phyloP scores from a whole-genome alignment of 1,140 invertebrate species.

The Drosophila kanapiae region DNA sequence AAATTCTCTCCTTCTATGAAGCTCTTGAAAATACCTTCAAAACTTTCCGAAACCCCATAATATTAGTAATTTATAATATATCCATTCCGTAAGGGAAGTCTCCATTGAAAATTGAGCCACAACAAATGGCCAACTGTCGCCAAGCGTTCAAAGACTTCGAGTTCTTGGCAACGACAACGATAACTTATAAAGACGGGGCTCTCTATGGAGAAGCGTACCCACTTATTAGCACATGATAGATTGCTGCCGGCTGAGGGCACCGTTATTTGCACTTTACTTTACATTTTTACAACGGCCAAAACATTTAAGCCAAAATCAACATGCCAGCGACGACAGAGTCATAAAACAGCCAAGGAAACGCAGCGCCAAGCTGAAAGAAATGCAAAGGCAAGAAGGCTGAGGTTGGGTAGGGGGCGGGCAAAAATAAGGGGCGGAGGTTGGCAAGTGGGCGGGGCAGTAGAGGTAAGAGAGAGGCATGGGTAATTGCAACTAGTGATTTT shows the following conservation, averaged over 20 bases:
- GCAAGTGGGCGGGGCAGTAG: constrained; percentile 18
- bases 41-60: background rate
- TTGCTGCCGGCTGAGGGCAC: constrained; percentile 69
- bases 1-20: background rate
- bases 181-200: constrained; percentile 11
- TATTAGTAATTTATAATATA: background rate
- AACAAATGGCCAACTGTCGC: constrained; percentile 21
- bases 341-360: constrained; percentile 42
- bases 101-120: constrained; percentile 3
- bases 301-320: constrained; percentile 82
- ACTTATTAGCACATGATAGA: constrained; percentile 79
- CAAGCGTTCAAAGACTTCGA: constrained; percentile 1
- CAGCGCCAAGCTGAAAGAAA: constrained; percentile 38
- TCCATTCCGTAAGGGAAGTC: background rate
- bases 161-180: background rate
- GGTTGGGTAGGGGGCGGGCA: background rate
- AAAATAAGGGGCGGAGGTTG: constrained; percentile 14
- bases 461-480: constrained; percentile 8
- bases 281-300: constrained; percentile 78
- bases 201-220: constrained; percentile 38
- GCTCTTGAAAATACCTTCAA: background rate
- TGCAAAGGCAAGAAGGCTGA: constrained; percentile 11
- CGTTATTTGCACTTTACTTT: constrained; percentile 80
- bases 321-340: constrained; percentile 53
- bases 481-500: constrained; percentile 76